These are phyloP conservation scores for Papilio machaon DNA, from an alignment of 1,140 invertebrate species.

Conservation along the genomic window DNA sequence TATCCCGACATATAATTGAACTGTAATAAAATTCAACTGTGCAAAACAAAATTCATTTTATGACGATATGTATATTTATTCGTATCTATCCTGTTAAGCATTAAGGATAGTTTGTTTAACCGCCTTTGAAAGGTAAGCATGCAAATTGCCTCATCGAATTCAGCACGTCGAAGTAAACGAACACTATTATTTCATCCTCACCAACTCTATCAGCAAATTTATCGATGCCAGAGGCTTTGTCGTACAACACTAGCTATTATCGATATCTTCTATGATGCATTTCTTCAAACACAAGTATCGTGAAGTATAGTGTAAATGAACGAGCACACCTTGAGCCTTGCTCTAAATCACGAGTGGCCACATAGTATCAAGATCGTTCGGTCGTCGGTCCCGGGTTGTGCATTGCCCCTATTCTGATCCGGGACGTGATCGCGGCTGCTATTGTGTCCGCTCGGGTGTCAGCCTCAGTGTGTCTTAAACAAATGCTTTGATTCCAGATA, in stretches of 20 bases:
- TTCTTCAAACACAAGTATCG: conserved; percentile 61
- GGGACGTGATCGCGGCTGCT: conserved; percentile 49
- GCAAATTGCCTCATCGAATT: conserved; percentile 29
- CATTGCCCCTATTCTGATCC: conserved; percentile 55
- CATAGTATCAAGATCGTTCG: conserved; percentile 69
- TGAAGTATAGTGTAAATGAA: conserved; percentile 69
- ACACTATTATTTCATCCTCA: conserved; percentile 38
- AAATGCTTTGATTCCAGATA: conserved; percentile 37
- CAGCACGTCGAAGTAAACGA: conserved; percentile 12
- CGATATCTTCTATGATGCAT: conserved; percentile 48
- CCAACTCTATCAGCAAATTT: conserved; percentile 39
- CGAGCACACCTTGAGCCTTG: conserved; percentile 69
- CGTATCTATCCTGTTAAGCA: conserved; percentile 44
- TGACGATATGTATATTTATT: conserved; percentile 1
- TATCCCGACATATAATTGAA: too few species aligned
- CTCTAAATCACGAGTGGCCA: conserved; percentile 73
- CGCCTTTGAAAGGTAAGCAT: conserved; percentile 23
- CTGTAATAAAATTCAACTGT: too few species aligned
- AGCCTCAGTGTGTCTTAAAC: conserved; percentile 33
- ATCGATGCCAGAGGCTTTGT: conserved; percentile 43
- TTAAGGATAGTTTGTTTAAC: conserved; percentile 43
- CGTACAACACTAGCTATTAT: conserved; percentile 50
- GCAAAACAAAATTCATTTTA: neutral
- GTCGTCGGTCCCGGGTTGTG: conserved; percentile 56
- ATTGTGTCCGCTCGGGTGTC: conserved; percentile 50